Base-by-base conservation (phyloP, 2,113 vertebrate species). In the Sinocyclocheilus rhinocerous region DNA sequence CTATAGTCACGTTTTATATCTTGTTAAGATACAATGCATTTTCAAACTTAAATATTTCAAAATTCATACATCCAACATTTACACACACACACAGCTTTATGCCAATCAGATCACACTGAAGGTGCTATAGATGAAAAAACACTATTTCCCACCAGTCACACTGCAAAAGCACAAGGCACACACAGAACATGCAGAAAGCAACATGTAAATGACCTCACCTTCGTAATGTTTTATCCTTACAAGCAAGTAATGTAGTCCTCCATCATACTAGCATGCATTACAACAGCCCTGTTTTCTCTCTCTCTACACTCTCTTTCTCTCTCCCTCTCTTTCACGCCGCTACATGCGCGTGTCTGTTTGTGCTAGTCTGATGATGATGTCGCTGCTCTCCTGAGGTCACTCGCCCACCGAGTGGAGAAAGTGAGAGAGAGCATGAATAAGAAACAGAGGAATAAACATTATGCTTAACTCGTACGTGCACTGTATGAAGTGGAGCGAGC, bases 301-400 rank as follows among this genome's bases (percentile, higher is more conserved):
- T 48, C 79, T 45, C 78, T 57, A 55, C 63, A 26, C 55, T 75
- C 48, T 73, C 33, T 80, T 61, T 63, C 59, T 81, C 59, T 85
- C 79, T 79, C 48, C 55, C 33, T 83, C 52, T 63, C 61, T 84
- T 69, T 85, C 79, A 26, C 81, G 24, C 81, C 36, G 78, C 86
- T 82, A 78, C 88, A 85, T 91, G 90, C 81, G 84, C 36, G 76
- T 86, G 81, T 89, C 87, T 88, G 86, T 81, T 87, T 87, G 87
- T 88, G 86, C 76, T 72, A 76, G 84, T 88, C 86, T 84, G 81
- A 84, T 87, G 83, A 84, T 87, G 88, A 87, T 89, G 69, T 59
- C 48, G 76, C 88, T 69, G 75, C 81, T 83, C 85, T 81, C 81
- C 86, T 83, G 76, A 55, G 83, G 81, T 39, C 55, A 88, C 80